A percentile compares a stretch with the other conserved stretches of the same genome.
phyloP scores from a whole-genome alignment of 2,113 vertebrate species.

The Leuciscus idus region DNA sequence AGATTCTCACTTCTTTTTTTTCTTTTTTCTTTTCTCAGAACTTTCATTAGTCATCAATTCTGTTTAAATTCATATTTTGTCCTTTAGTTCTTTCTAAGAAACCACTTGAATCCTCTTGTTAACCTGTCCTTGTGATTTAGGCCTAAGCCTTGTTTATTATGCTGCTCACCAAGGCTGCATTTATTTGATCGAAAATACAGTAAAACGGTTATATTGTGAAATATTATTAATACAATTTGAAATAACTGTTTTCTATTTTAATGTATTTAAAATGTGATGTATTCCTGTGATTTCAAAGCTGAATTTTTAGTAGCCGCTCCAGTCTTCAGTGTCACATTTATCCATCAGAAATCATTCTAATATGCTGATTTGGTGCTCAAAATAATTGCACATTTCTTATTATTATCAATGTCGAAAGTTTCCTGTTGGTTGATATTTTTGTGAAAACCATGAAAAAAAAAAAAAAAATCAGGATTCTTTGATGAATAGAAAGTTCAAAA shows the following conservation, averaged over 20 bases:
- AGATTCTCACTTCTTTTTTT: background rate
- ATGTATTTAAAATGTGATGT: background rate
- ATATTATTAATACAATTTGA: background rate
- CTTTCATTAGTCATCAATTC: background rate
- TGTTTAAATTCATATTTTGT: background rate
- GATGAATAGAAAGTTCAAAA: background rate
- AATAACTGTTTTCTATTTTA: background rate
- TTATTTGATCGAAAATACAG: background rate
- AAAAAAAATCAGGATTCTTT: background rate
- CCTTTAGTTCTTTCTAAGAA: conserved; percentile 1
- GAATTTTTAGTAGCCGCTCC: background rate
- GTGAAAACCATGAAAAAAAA: background rate
- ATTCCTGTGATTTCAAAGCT: background rate
- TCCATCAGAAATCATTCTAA: background rate
- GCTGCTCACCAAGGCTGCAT: background rate
- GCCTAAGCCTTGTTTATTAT: background rate
- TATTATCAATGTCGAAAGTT: background rate
- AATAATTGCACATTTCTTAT: background rate
- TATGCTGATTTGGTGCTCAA: background rate
- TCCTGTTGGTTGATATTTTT: background rate
- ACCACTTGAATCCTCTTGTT: background rate
- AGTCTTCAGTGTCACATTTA: background rate
- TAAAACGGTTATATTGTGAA: background rate
- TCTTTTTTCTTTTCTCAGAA: background rate
- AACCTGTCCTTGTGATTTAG: background rate